phyloP scores from a whole-genome alignment of 1,140 invertebrate species.

The Physella acuta region DNA sequence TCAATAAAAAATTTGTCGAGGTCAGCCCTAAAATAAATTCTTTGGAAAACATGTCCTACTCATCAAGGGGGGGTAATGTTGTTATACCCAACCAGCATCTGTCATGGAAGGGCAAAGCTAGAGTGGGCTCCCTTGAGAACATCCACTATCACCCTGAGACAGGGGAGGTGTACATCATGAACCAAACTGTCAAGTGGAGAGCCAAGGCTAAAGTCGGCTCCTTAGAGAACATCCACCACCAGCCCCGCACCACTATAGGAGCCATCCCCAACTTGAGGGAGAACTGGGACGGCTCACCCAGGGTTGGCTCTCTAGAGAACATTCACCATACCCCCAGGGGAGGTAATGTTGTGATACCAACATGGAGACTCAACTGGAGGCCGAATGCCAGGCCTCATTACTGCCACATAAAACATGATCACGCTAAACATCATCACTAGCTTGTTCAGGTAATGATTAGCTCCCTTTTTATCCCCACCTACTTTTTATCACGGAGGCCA shows the following conservation, averaged over 20 bases:
- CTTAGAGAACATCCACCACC: slow-evolving; percentile 45
- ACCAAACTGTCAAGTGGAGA: slow-evolving; percentile 42
- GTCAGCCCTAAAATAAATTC: slow-evolving; percentile 47
- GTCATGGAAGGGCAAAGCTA: slow-evolving; percentile 37
- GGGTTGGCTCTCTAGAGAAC: slow-evolving; percentile 50
- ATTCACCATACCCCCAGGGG: slow-evolving; percentile 45
- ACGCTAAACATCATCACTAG: too few relatives aligned
- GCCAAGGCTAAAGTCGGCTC: slow-evolving; percentile 50
- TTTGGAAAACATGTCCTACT: slow-evolving; percentile 44
- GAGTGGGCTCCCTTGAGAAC: slow-evolving; percentile 49
- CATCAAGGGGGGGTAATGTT: slow-evolving; percentile 44
- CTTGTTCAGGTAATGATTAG: too few relatives aligned
- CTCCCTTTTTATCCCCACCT: too few relatives aligned
- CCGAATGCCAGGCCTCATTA: slow-evolving; percentile 42
- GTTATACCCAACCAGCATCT: slow-evolving; percentile 33
- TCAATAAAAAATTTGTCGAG: slow-evolving; percentile 19
- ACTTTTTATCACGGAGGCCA: too few relatives aligned
- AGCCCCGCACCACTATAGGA: slow-evolving; percentile 38
- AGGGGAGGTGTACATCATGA: slow-evolving; percentile 43
- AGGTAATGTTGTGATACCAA: slow-evolving; percentile 44
- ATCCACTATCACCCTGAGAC: slow-evolving; percentile 44
- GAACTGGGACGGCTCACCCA: slow-evolving; percentile 36
- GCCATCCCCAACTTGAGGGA: slow-evolving; percentile 33
- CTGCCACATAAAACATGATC: too few relatives aligned
- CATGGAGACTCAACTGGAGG: slow-evolving; percentile 43